These are phyloP conservation scores for Chaenogobius annularis DNA, from an alignment of 2,113 vertebrate species.

Conservation along the genomic window DNA sequence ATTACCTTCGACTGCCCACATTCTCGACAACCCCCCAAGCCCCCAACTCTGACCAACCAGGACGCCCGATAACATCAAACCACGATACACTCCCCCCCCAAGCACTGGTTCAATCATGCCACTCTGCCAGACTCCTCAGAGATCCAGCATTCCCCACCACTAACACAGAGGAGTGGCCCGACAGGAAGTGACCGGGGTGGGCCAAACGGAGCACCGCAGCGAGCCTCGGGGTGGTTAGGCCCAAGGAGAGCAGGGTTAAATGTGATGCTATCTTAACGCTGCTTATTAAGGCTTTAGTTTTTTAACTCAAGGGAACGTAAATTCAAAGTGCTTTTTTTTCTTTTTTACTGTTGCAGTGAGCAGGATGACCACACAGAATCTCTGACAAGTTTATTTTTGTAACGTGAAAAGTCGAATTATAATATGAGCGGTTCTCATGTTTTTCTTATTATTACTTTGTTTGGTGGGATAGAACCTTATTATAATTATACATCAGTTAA, in stretches of 20 bases:
- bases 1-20: constrained; percentile 51
- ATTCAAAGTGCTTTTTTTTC: constrained; percentile 8
- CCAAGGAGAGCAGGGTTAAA: constrained; percentile 48
- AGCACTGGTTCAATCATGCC: constrained; percentile 32
- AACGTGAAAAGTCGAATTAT: not conserved
- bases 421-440: not conserved
- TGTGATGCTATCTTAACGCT: constrained; percentile 61
- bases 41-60: constrained; percentile 20
- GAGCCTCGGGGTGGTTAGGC: constrained; percentile 40
- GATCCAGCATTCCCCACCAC: constrained; percentile 40
- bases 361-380: not conserved
- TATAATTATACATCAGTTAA: too few species aligned
- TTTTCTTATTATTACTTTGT: too few species aligned
- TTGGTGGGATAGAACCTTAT: too few species aligned
- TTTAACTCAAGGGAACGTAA: constrained; percentile 24
- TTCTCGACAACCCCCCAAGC: constrained; percentile 41
- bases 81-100: constrained; percentile 29
- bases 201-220: constrained; percentile 31
- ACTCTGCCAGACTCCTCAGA: constrained; percentile 32
- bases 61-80: constrained; percentile 66
- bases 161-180: constrained; percentile 48
- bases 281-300: constrained; percentile 1
- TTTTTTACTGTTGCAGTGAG: not conserved
- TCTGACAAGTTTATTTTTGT: not conserved
- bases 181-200: constrained; percentile 69